A percentile compares a stretch with the other conserved stretches of the same genome.
Conservation (phyloP, 2,888 invertebrate genomes). For the Torymus texanus region DNA sequence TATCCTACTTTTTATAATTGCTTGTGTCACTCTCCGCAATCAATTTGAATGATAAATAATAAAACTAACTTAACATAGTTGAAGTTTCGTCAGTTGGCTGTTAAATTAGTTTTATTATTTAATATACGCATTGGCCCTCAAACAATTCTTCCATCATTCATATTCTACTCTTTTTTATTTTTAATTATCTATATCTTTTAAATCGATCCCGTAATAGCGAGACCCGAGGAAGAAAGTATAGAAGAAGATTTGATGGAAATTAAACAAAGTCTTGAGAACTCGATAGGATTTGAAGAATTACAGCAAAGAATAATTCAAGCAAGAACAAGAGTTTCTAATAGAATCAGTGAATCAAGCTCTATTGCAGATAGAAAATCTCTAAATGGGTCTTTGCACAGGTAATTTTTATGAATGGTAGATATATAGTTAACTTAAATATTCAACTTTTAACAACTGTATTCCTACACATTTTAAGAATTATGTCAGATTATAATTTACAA, state of each 20-base stretch:
- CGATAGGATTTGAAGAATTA: slow-evolving; percentile 81
- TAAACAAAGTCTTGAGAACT: slow-evolving; percentile 84
- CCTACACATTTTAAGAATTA: no score
- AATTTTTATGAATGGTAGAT: slow-evolving; percentile 54
- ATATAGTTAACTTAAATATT: slow-evolving; percentile 16
- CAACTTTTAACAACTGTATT: background rate
- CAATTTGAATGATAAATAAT: no score
- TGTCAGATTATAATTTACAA: no score
- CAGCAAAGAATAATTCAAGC: slow-evolving; percentile 81
- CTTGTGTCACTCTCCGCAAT: no score
- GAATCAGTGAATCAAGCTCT: slow-evolving; percentile 82
- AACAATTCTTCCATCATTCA: no score
- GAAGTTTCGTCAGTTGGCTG: no score
- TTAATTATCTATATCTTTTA: slow-evolving; percentile 4
- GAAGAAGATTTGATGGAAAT: slow-evolving; percentile 81
- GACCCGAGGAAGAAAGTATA: slow-evolving; percentile 69
- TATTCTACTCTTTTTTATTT: no score
- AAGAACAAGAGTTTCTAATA: slow-evolving; percentile 83
- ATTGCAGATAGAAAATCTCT: slow-evolving; percentile 74
- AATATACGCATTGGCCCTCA: no score
- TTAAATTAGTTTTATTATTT: no score
- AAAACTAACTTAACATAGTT: no score
- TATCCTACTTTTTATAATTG: no score
- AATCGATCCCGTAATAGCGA: slow-evolving; percentile 65
- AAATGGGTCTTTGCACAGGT: slow-evolving; percentile 76